Evolutionary conservation across 2,888 invertebrate species (phyloP).

Genomic region (Eretmocerus hayati): DNA sequence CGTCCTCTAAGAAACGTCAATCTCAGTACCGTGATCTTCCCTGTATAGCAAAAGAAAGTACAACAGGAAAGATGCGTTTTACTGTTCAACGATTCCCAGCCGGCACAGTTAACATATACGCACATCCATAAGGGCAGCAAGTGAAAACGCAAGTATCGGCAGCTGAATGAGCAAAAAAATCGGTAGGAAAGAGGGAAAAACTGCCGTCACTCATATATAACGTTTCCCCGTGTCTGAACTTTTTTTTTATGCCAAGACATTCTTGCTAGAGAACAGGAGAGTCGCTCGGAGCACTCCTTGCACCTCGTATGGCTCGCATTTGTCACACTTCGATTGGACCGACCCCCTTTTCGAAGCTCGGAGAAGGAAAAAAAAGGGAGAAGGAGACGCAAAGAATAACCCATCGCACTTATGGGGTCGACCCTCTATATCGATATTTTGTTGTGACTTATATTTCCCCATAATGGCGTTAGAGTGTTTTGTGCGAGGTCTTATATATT

Average conservation of each 20-base stretch:
- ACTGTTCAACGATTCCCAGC: too few relatives aligned
- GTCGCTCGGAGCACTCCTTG: slow-evolving; percentile 7
- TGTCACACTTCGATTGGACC: slow-evolving; percentile 20
- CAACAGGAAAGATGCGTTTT: too few relatives aligned
- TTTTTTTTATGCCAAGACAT: not conserved
- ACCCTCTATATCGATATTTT: slow-evolving; percentile 19
- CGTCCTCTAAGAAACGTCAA: too few relatives aligned
- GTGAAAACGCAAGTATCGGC: too few relatives aligned
- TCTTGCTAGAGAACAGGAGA: not conserved
- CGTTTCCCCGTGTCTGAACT: too few relatives aligned
- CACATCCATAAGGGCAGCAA: too few relatives aligned
- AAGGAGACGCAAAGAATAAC: slow-evolving; percentile 12
- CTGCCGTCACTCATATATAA: not conserved
- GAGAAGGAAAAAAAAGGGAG: not conserved
- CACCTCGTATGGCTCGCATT: slow-evolving; percentile 19
- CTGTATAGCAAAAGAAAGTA: too few relatives aligned
- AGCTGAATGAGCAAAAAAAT: too few relatives aligned
- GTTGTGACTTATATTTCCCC: slow-evolving; percentile 23
- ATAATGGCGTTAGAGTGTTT: slow-evolving; percentile 21
- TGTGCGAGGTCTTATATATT: slow-evolving; percentile 2
- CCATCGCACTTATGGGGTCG: slow-evolving; percentile 14
- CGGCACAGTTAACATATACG: too few relatives aligned
- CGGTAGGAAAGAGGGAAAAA: too few relatives aligned
- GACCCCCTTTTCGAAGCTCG: not conserved
- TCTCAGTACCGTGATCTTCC: too few relatives aligned